Base-by-base conservation (phyloP, 53 echinoderm and acorn worm genomes). In the Temnopleurus reevesii region DNA sequence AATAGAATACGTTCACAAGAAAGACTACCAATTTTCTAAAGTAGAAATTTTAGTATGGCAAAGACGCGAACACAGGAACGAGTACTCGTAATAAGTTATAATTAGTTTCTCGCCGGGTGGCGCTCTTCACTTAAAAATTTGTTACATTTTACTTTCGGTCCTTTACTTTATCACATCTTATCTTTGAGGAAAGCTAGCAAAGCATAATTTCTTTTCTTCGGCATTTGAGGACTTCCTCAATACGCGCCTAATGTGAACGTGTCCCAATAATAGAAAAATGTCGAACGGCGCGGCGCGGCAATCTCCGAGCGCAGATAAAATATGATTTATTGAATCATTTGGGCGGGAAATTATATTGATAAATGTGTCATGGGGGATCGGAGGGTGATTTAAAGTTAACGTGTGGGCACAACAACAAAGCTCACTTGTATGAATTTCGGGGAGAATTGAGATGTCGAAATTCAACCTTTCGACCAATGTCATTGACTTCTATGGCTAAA, bases 311-410 rank as follows among this genome's bases (percentile, higher is more conserved):
- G 88, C 18, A 87, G 71, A 87, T 87, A 87, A 87, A 66, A 87
- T 66, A 87, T 87, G 88, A 87, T 87, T 87, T 87, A 87, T 87
- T 45, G 88, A 87, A 87, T 87, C 88, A 87, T 87, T 87, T 87
- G 88, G 66, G 34, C 23, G 49, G 59, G 88, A 55, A 65, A 87
- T 87, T 87, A 87, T 87, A 87, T 87, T 87, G 88, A 87, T 87
- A 87, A 87, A 87, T 87, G 88, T 87, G 88, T 87, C 88, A 66
- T 87, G 66, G 19, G 88, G 88, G 88, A 87, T 83, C 27, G 46
- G 18, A 23, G 71, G 88, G 65, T 87, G 88, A 87, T 87, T 87
- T 87, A 87, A 36, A 87, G 88, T 87, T 87, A 31, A 87, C 88
- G 88, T 87, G 88, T 87, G 88, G 46, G 65, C 88, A 66, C 53